Percentiles rank a stretch among this genome's conserved stretches.
phyloP scores from a whole-genome alignment of 2,888 invertebrate genomes.

The Drosophila nigricruria region DNA sequence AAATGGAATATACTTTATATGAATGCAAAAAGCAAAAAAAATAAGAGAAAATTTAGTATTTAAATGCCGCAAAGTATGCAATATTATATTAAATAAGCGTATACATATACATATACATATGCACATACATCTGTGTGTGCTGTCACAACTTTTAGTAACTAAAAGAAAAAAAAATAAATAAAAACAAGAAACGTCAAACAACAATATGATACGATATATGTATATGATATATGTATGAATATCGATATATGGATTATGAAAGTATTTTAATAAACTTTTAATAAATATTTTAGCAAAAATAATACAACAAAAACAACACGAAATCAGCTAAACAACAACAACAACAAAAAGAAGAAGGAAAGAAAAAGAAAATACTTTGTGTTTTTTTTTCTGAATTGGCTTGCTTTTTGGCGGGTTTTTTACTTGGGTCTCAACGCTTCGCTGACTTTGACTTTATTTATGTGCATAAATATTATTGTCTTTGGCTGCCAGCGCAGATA shows the following conservation, averaged over 20 bases:
- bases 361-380: constrained; percentile 12
- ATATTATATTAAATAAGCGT: constrained; percentile 69
- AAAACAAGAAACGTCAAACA: constrained; percentile 23
- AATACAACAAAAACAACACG: constrained; percentile 35
- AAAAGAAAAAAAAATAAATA: constrained; percentile 6
- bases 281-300: constrained; percentile 79
- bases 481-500: constrained; percentile 44
- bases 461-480: constrained; percentile 44
- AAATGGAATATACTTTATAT: constrained; percentile 42
- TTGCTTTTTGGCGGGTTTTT: not conserved
- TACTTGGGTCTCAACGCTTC: constrained; percentile 3
- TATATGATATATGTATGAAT: constrained; percentile 36
- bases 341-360: constrained; percentile 8
- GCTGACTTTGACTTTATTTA: constrained; percentile 34
- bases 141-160: constrained; percentile 28
- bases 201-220: constrained; percentile 64
- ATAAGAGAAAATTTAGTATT: constrained; percentile 54
- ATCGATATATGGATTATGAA: constrained; percentile 65
- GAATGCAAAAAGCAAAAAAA: constrained; percentile 35
- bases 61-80: constrained; percentile 80
- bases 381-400: constrained; percentile 33
- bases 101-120: constrained; percentile 29
- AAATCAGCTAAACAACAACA: constrained; percentile 5
- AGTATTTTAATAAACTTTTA: constrained; percentile 80
- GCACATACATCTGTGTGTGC: constrained; percentile 24